Percentiles rank a stretch among this genome's conserved stretches.
Evolutionary conservation across 2,113 vertebrate species (phyloP).

Genomic region (Eretmochelys imbricata): DNA sequence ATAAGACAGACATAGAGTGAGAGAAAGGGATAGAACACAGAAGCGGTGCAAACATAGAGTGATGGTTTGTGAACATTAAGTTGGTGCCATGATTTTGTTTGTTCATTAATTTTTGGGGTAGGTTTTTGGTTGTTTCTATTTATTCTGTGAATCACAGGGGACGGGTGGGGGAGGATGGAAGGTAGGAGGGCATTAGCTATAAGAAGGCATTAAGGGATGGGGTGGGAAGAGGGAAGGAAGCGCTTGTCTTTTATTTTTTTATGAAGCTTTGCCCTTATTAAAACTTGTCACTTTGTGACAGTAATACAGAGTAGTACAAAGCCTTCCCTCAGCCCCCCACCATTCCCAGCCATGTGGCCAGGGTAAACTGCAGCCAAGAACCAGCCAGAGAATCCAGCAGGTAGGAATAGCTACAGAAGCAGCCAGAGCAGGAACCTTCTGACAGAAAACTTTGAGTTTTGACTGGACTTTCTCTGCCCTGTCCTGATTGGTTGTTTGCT

Average conservation of each 20-base stretch:
- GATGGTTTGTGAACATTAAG: not conserved
- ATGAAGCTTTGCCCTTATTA: not conserved
- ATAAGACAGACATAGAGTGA: not conserved
- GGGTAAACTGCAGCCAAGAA: not conserved
- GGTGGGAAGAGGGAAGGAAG: not conserved
- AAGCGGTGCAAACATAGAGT: not conserved
- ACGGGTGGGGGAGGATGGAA: not conserved
- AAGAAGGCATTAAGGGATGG: not conserved
- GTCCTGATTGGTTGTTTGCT: not conserved
- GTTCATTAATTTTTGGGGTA: not conserved
- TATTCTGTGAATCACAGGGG: not conserved
- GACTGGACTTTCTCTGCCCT: not conserved
- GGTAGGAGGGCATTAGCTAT: not conserved
- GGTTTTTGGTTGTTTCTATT: not conserved
- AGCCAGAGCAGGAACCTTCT: not conserved
- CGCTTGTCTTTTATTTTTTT: not conserved
- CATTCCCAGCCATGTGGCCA: not conserved
- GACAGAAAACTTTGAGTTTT: not conserved
- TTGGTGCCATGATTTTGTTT: not conserved
- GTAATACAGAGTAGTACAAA: not conserved
- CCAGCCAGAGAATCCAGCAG: not conserved
- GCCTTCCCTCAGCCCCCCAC: not conserved
- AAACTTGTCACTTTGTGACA: not conserved
- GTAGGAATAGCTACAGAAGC: not conserved
- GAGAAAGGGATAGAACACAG: constrained; percentile 1